Evolutionary conservation across 2,888 invertebrate genomes (phyloP).

Genomic region (Ditylenchus weischeri): DNA sequence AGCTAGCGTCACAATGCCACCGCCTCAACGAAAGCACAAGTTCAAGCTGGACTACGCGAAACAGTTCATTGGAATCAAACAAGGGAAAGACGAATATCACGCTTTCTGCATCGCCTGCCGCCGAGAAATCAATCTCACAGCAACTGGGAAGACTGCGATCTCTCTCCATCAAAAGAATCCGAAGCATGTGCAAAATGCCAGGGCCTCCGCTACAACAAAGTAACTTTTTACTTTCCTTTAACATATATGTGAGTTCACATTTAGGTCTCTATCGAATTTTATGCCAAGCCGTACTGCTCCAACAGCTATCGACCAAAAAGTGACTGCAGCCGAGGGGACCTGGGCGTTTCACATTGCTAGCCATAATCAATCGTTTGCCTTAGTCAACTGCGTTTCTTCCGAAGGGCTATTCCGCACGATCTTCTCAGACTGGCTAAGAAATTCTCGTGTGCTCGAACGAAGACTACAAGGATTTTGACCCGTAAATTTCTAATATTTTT

Average conservation of each 20-base stretch:
- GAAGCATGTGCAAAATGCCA: constrained; percentile 3
- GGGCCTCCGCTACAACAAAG: background rate
- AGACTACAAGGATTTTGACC: too few species aligned
- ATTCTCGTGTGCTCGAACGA: too few species aligned
- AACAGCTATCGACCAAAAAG: background rate
- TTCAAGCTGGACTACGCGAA: too few species aligned
- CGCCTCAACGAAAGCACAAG: too few species aligned
- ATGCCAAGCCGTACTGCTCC: background rate
- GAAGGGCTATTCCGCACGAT: background rate
- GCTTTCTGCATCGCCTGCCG: background rate
- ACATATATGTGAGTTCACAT: background rate
- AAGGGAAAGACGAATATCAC: background rate
- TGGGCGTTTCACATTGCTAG: background rate
- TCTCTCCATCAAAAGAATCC: background rate
- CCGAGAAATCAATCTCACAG: background rate
- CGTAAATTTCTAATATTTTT: too few species aligned
- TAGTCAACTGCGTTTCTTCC: background rate
- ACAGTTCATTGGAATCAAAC: too few species aligned
- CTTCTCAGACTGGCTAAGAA: too few species aligned
- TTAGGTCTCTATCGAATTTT: constrained; percentile 2
- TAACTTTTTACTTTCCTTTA: background rate
- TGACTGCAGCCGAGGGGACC: background rate
- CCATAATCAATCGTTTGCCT: background rate
- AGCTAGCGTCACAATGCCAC: too few species aligned
- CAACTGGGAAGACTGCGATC: background rate